Evolutionary conservation across 2,888 invertebrate genomes (phyloP).

Genomic region (Tetragonisca angustula): DNA sequence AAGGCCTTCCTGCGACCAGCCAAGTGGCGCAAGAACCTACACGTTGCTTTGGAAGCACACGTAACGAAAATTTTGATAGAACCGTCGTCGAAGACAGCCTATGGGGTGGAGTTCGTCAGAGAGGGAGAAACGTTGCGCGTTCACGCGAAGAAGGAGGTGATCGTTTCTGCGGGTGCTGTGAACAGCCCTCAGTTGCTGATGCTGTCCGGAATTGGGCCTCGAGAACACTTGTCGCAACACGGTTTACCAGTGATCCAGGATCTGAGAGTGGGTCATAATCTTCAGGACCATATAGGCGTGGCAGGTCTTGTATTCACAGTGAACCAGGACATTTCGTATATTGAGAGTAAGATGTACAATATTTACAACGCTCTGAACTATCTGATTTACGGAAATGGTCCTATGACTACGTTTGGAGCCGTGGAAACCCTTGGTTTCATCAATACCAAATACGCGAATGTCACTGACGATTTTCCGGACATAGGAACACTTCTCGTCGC

Average conservation of each 20-base stretch:
- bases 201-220: not conserved
- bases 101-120: not conserved
- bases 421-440: not conserved
- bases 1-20: not conserved
- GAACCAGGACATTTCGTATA: not conserved
- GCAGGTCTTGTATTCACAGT: fast-evolving
- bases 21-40: not conserved
- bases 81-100: not conserved
- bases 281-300: not conserved
- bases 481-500: fast-evolving
- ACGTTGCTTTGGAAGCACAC: not conserved
- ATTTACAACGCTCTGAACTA: too few relatives aligned
- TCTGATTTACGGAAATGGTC: not conserved
- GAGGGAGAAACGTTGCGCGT: not conserved
- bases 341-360: too few relatives aligned
- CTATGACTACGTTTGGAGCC: not conserved
- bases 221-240: not conserved
- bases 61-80: not conserved
- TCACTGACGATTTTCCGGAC: not conserved
- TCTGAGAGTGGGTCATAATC: not conserved
- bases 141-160: not conserved
- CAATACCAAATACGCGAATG: not conserved
- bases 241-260: not conserved
- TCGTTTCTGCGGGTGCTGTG: not conserved
- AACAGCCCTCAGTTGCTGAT: not conserved